phyloP scores from a whole-genome alignment of 2,113 vertebrate genomes.

The Lota lota region DNA sequence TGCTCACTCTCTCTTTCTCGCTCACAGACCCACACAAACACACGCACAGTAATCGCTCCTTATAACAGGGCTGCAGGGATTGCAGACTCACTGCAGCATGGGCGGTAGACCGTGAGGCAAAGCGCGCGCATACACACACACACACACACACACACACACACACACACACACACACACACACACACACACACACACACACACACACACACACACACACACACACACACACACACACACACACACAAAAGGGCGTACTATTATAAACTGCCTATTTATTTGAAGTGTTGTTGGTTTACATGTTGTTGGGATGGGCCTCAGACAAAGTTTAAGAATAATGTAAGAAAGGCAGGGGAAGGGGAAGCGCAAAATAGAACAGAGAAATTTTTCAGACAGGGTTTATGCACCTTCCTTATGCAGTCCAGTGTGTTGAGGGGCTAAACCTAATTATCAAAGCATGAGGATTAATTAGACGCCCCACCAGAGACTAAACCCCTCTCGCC shows the following conservation, averaged over 20 bases:
- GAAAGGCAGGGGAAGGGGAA: constrained; percentile 13
- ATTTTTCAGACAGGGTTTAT: constrained; percentile 21
- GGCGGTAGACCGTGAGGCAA: constrained; percentile 9
- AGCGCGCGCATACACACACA: background rate
- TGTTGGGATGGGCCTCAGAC: constrained; percentile 6
- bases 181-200: constrained; percentile 13
- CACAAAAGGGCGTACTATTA: constrained; percentile 23
- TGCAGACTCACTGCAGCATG: constrained; percentile 21
- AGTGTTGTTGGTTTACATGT: constrained; percentile 7
- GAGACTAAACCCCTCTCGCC: constrained; percentile 17
- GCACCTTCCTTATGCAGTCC: constrained; percentile 17
- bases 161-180: too few species aligned
- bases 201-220: constrained; percentile 7
- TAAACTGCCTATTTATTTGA: constrained; percentile 40
- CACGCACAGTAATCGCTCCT: constrained; percentile 36
- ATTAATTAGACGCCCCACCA: constrained; percentile 45
- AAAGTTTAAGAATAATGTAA: constrained; percentile 1
- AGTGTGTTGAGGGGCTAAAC: constrained; percentile 34
- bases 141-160: constrained; percentile 18
- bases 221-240: constrained; percentile 6
- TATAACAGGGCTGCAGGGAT: constrained; percentile 26
- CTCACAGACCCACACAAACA: too few species aligned
- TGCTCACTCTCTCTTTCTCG: background rate
- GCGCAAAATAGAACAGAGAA: too few species aligned
- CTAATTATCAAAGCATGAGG: constrained; percentile 44